Evolutionary conservation across 2,113 vertebrate species (phyloP).

Genomic region (Morone chrysops): DNA sequence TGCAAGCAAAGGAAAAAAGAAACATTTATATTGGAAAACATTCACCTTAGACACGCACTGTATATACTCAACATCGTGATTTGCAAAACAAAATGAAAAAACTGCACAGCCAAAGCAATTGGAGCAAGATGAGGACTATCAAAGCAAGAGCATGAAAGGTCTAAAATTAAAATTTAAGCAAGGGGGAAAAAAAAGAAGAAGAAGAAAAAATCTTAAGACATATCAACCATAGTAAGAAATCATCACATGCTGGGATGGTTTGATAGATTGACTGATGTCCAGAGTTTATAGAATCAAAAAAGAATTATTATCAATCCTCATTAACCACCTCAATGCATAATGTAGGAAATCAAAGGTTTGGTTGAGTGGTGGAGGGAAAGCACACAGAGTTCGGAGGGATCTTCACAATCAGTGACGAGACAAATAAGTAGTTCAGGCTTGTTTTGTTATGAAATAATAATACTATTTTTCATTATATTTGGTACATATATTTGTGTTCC

Average conservation of each 20-base stretch:
- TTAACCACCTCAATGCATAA: not conserved
- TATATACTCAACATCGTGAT: not conserved
- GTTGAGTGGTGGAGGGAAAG: too few relatives aligned
- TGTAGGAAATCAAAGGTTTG: not conserved
- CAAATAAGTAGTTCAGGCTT: too few relatives aligned
- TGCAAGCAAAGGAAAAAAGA: not conserved
- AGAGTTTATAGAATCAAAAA: not conserved
- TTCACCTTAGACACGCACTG: too few relatives aligned
- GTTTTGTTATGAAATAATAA: too few relatives aligned
- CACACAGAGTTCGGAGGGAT: too few relatives aligned
- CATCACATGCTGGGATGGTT: not conserved
- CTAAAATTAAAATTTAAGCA: not conserved
- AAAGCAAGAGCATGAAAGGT: not conserved
- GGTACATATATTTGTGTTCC: too few relatives aligned
- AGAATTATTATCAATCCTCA: not conserved
- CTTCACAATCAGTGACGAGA: too few relatives aligned
- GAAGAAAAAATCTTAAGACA: not conserved
- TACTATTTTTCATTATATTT: too few relatives aligned
- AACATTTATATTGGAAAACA: not conserved
- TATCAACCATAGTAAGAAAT: not conserved
- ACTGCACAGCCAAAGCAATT: not conserved
- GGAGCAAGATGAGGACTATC: not conserved
- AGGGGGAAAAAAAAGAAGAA: not conserved
- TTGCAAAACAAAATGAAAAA: not conserved
- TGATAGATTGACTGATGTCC: not conserved